Conservation (phyloP, 2,113 vertebrate genomes). For the Leuciscus idus region DNA sequence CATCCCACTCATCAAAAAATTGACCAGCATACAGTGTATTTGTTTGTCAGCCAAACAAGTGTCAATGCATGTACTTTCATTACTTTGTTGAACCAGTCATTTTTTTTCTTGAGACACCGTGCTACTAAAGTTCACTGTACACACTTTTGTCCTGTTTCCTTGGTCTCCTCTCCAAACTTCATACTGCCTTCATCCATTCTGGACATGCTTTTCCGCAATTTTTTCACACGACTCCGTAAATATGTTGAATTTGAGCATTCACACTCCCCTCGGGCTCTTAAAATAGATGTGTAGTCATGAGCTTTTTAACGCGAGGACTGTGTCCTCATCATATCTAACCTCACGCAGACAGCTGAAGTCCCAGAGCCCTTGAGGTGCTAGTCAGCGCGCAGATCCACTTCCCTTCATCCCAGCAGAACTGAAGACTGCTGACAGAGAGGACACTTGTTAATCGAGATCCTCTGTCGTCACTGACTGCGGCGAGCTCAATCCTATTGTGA, state of each 20-base stretch:
- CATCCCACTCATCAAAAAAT: not conserved
- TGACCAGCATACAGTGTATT: not conserved
- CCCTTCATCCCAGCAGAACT: conserved; percentile 28
- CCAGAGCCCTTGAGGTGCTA: conserved; percentile 29
- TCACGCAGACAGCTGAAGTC: conserved; percentile 1
- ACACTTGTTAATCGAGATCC: conserved; percentile 45
- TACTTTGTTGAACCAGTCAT: not conserved
- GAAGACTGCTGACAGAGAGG: conserved; percentile 29
- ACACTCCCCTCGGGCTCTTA: not conserved
- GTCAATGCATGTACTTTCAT: not conserved
- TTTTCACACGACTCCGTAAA: conserved; percentile 22
- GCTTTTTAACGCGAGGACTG: conserved; percentile 1
- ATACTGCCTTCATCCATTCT: not conserved
- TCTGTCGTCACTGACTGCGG: conserved; percentile 12
- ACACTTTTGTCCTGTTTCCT: not conserved
- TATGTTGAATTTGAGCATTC: conserved; percentile 4
- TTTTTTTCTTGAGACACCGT: not conserved
- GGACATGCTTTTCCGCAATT: not conserved
- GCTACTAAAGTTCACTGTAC: not conserved
- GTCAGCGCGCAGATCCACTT: conserved; percentile 5
- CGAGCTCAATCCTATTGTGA: conserved; percentile 28
- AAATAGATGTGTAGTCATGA: conserved; percentile 25
- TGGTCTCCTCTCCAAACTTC: not conserved
- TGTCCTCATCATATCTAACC: conserved; percentile 42
- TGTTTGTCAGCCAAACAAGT: not conserved